A percentile compares a stretch with the other conserved stretches of the same genome.
phyloP scores from a whole-genome alignment of 2,888 invertebrate species.

The Ganaspis brasiliensis region DNA sequence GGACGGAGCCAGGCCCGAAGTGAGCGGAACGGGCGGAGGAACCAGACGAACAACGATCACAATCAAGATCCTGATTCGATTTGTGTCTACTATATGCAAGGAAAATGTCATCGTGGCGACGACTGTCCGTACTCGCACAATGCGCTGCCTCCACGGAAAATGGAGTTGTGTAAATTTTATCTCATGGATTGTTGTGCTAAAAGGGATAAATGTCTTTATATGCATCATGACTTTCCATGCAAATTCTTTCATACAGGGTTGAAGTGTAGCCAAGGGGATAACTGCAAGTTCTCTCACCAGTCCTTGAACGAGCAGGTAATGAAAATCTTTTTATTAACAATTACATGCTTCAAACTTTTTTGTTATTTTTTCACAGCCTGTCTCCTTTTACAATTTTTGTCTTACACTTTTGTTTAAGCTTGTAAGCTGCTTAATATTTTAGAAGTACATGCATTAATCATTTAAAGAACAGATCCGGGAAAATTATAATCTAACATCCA shows the following conservation, averaged over 20 bases:
- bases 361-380: no score
- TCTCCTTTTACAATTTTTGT: no score
- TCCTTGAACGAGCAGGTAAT: constrained; percentile 91
- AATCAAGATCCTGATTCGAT: constrained; percentile 87
- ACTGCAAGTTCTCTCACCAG: constrained; percentile 96
- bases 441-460: no score
- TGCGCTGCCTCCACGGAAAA: constrained; percentile 90
- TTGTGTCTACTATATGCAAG: constrained; percentile 93
- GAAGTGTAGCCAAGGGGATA: constrained; percentile 89
- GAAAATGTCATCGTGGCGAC: constrained; percentile 91
- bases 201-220: constrained; percentile 96
- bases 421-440: no score
- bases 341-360: no score
- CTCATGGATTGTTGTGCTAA: constrained; percentile 97
- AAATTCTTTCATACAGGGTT: constrained; percentile 97
- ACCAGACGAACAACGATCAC: constrained; percentile 80
- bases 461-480: no score
- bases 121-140: constrained; percentile 95
- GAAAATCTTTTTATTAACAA: no score
- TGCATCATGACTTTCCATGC: constrained; percentile 98
- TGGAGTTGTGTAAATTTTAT: constrained; percentile 98
- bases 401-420: no score
- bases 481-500: no score
- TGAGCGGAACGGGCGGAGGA: constrained; percentile 81
- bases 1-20: constrained; percentile 77